Conservation (phyloP, 2,113 vertebrate species). For the Madoqua kirkii region DNA sequence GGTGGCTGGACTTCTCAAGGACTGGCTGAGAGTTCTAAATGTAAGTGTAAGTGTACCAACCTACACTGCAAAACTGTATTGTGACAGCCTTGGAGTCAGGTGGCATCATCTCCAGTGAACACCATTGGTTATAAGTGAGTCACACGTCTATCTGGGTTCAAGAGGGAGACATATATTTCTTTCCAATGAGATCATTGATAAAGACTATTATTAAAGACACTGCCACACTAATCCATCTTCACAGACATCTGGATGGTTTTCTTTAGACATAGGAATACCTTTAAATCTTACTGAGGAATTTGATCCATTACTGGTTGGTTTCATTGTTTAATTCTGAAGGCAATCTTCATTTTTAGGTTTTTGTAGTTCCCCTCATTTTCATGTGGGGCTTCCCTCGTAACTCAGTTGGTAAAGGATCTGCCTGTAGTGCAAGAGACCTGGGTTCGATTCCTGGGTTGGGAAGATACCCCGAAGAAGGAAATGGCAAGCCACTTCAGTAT, state of each 20-base stretch:
- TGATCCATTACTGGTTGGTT: not conserved
- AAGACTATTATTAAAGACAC: not conserved
- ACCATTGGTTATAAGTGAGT: not conserved
- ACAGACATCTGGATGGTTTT: not conserved
- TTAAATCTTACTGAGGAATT: not conserved
- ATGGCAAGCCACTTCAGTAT: not conserved
- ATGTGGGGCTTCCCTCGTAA: not conserved
- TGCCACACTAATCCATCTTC: not conserved
- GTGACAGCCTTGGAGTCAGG: not conserved
- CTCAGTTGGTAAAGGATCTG: not conserved
- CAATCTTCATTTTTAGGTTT: not conserved
- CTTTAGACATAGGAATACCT: not conserved
- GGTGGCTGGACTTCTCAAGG: not conserved
- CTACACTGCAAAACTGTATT: not conserved
- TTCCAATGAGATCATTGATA: not conserved
- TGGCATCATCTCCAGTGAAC: not conserved
- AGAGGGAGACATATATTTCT: not conserved
- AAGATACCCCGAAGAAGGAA: not conserved
- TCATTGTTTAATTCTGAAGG: not conserved
- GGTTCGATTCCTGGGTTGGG: not conserved
- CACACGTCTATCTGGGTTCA: not conserved
- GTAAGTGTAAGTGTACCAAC: not conserved
- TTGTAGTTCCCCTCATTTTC: not conserved
- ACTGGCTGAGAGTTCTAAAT: not conserved
- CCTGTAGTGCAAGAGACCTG: not conserved